These are phyloP conservation scores for Monopterus albus DNA, from an alignment of 2,113 vertebrate species.

Conservation along the genomic window DNA sequence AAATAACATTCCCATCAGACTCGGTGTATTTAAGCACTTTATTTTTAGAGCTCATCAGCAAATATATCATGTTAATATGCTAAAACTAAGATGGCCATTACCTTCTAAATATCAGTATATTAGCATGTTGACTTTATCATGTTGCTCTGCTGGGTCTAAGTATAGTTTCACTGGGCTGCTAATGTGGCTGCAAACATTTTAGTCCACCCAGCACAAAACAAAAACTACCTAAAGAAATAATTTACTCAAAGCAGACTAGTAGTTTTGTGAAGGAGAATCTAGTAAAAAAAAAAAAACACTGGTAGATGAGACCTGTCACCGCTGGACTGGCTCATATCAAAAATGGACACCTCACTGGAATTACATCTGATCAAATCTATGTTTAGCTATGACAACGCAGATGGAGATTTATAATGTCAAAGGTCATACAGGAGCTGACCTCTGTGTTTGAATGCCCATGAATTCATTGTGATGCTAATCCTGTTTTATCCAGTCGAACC, in stretches of 20 bases:
- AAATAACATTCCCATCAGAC: too few species aligned
- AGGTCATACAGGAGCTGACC: slow-evolving; percentile 58
- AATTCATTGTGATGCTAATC: slow-evolving; percentile 81
- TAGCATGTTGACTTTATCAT: too few species aligned
- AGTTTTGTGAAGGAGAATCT: background rate
- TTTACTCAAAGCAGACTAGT: background rate
- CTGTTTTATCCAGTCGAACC: slow-evolving; percentile 72
- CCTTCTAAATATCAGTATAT: too few species aligned
- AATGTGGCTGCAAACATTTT: too few species aligned
- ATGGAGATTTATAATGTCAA: slow-evolving; percentile 73
- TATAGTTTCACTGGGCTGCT: too few species aligned
- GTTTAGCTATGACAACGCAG: slow-evolving; percentile 73
- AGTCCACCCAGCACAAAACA: background rate
- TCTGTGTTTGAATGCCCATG: slow-evolving; percentile 41
- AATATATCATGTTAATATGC: too few species aligned
- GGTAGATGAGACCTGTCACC: slow-evolving; percentile 19
- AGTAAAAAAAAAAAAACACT: background rate
- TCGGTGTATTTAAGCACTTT: too few species aligned
- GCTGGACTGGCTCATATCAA: slow-evolving; percentile 38
- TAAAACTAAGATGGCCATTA: too few species aligned
- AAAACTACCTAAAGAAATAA: background rate
- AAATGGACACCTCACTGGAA: slow-evolving; percentile 52
- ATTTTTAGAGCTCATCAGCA: too few species aligned
- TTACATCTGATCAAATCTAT: slow-evolving; percentile 74
- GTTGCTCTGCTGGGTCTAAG: too few species aligned